These are phyloP conservation scores for Synergus itoensis DNA, from an alignment of 2,888 invertebrate species.

Conservation along the genomic window DNA sequence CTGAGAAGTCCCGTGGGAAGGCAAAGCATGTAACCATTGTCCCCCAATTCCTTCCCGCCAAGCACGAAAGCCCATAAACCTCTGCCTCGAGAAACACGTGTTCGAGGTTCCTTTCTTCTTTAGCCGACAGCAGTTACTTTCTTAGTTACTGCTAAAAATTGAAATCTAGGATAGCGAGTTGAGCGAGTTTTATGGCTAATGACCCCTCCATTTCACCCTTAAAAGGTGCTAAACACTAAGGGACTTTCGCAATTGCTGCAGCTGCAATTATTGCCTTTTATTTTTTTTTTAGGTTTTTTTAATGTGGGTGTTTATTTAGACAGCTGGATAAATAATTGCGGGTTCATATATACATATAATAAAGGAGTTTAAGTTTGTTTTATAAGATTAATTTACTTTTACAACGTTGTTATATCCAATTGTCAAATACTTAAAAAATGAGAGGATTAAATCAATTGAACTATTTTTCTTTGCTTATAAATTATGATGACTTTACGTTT, in stretches of 20 bases:
- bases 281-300: neutral
- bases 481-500: slow-evolving; percentile 10
- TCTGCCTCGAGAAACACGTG: slow-evolving; percentile 26
- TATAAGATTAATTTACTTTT: neutral
- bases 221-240: slow-evolving; percentile 7
- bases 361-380: neutral
- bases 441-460: neutral
- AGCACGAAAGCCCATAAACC: slow-evolving; percentile 32
- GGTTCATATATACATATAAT: neutral
- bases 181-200: neutral
- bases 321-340: slow-evolving; percentile 16
- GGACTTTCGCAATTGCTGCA: slow-evolving; percentile 13
- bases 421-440: neutral
- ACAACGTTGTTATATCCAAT: neutral
- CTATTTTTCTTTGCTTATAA: slow-evolving; percentile 2
- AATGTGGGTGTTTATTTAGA: slow-evolving; percentile 1
- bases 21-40: slow-evolving; percentile 40
- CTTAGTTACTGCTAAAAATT: slow-evolving; percentile 36
- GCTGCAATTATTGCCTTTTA: slow-evolving; percentile 22
- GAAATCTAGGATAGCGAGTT: slow-evolving; percentile 31
- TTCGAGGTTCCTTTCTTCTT: slow-evolving; percentile 37
- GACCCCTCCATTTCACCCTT: slow-evolving; percentile 9
- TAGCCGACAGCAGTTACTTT: slow-evolving; percentile 23
- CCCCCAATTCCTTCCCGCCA: neutral
- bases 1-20: slow-evolving; percentile 37